These are phyloP conservation scores for Himalopsyche japonica DNA, from an alignment of 2,888 invertebrate genomes.

Conservation along the genomic window DNA sequence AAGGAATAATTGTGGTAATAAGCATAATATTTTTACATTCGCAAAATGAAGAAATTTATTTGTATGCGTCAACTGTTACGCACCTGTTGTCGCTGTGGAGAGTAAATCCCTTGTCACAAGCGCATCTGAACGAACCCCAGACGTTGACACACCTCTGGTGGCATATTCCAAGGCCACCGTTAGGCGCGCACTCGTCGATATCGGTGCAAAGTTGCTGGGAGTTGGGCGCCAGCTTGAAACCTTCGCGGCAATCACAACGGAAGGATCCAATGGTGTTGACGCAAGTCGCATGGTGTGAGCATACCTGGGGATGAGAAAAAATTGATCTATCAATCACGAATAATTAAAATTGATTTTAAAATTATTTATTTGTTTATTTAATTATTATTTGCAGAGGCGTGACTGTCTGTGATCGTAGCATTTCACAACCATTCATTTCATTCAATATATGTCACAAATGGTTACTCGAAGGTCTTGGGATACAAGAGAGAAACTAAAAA, in stretches of 20 bases:
- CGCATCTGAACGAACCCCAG: conserved; percentile 88
- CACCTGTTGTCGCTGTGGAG: conserved; percentile 73
- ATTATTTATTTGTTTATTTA: too few relatives aligned
- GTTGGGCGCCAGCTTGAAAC: conserved; percentile 53
- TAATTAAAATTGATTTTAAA: too few relatives aligned
- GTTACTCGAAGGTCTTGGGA: too few relatives aligned
- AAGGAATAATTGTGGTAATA: too few relatives aligned
- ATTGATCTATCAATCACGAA: too few relatives aligned
- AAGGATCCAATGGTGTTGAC: conserved; percentile 57
- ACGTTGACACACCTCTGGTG: conserved; percentile 89
- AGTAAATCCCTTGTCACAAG: conserved; percentile 82
- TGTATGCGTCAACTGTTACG: not conserved
- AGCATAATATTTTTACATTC: too few relatives aligned
- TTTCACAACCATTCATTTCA: too few relatives aligned
- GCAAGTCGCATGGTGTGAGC: conserved; percentile 53
- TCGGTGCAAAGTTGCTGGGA: conserved; percentile 64
- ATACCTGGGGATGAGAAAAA: conserved; percentile 45
- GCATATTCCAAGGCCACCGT: conserved; percentile 60
- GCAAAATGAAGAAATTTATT: too few relatives aligned
- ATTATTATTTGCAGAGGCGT: too few relatives aligned
- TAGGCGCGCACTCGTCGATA: conserved; percentile 69
- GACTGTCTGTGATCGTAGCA: too few relatives aligned
- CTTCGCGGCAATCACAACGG: conserved; percentile 53
- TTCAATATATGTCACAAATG: too few relatives aligned
- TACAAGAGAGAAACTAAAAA: too few relatives aligned